These are phyloP conservation scores for Micoletzkya japonica DNA, from an alignment of 2,888 invertebrate species.

Conservation along the genomic window DNA sequence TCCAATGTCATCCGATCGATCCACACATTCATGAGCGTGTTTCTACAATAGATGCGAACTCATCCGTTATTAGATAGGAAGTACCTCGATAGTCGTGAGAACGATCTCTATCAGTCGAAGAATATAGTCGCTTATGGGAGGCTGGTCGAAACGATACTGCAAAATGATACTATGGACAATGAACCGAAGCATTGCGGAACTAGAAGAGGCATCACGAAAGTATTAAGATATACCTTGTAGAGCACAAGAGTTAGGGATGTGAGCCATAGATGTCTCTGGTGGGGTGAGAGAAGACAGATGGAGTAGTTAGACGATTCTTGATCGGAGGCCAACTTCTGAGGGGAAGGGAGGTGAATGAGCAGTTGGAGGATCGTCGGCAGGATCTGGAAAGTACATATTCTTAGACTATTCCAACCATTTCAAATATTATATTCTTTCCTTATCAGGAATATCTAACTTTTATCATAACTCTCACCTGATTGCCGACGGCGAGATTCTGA, in stretches of 20 bases:
- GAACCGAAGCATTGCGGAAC: background rate
- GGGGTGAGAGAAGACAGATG: conserved; percentile 82
- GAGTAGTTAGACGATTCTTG: conserved; percentile 78
- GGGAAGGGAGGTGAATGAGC: conserved; percentile 82
- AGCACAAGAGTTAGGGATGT: conserved; percentile 87
- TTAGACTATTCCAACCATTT: background rate
- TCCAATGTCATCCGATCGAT: background rate
- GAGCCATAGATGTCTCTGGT: conserved; percentile 87
- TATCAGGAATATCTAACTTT: too few relatives aligned
- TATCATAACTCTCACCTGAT: too few relatives aligned
- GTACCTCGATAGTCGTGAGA: conserved; percentile 80
- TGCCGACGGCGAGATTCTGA: conserved; percentile 91
- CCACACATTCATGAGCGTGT: conserved; percentile 24
- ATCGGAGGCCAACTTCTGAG: conserved; percentile 72
- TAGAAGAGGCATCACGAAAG: background rate
- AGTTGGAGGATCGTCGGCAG: conserved; percentile 81
- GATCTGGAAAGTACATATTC: conserved; percentile 69
- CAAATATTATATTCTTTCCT: too few relatives aligned
- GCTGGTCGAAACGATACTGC: conserved; percentile 68
- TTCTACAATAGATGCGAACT: background rate
- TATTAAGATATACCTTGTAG: conserved; percentile 83
- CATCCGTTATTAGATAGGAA: background rate
- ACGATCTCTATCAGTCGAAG: conserved; percentile 84
- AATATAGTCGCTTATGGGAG: conserved; percentile 71
- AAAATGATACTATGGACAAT: conserved; percentile 21